Evolutionary conservation across 53 echinoderm and acorn worm species (phyloP).

Genomic region (Astropecten irregularis): DNA sequence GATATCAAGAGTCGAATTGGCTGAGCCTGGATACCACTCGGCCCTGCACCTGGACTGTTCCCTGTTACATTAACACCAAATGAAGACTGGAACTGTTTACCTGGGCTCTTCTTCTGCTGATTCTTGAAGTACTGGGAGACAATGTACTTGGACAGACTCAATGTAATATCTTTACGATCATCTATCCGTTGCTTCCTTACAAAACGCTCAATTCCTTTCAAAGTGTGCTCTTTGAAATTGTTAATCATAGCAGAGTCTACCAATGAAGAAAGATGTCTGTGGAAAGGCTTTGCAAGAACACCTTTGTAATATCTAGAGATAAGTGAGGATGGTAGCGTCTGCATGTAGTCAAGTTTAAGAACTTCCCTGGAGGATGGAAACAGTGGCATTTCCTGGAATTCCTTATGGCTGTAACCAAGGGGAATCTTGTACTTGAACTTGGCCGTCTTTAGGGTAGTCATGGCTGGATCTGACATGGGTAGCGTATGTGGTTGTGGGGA

Average conservation of each 20-base stretch:
- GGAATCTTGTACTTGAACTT: slow-evolving; percentile 55
- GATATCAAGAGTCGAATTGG: background rate
- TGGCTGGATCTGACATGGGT: slow-evolving; percentile 43
- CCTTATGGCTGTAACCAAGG: slow-evolving; percentile 51
- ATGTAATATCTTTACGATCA: slow-evolving; percentile 57
- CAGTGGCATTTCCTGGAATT: slow-evolving; percentile 50
- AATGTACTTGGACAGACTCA: slow-evolving; percentile 51
- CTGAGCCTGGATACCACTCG: background rate
- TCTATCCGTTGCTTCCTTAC: slow-evolving; percentile 53
- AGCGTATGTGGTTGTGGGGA: slow-evolving; percentile 47
- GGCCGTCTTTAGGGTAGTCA: background rate
- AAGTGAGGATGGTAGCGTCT: slow-evolving; percentile 23
- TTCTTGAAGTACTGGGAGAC: slow-evolving; percentile 55
- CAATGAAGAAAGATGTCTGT: background rate
- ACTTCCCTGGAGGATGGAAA: slow-evolving; percentile 54
- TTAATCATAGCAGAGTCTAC: slow-evolving; percentile 46
- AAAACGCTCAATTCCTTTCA: slow-evolving; percentile 31
- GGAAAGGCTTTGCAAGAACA: slow-evolving; percentile 34
- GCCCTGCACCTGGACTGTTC: slow-evolving; percentile 48
- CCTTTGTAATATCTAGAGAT: slow-evolving; percentile 41
- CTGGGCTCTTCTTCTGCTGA: slow-evolving; percentile 43
- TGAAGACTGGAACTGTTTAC: background rate
- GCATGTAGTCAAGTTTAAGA: slow-evolving; percentile 18
- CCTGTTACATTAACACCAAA: background rate
- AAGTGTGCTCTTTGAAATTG: slow-evolving; percentile 24